These are phyloP conservation scores for Eupristina koningsbergeri DNA, from an alignment of 1,140 invertebrate genomes.

Conservation along the genomic window DNA sequence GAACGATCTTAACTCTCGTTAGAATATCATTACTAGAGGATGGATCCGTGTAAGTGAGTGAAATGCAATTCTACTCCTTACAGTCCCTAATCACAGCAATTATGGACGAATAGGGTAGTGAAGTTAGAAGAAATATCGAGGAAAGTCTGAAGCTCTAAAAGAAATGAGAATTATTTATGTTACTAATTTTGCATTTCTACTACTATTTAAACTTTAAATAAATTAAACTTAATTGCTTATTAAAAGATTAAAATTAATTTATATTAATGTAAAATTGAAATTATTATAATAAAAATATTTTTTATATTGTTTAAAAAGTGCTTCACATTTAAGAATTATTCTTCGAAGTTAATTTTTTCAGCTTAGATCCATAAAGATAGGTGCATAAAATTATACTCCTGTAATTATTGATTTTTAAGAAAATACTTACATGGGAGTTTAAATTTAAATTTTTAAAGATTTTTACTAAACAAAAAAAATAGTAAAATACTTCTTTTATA, in stretches of 20 bases:
- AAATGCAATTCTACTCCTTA: background rate
- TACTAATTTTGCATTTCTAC: background rate
- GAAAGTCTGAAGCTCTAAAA: background rate
- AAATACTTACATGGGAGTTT: too few relatives aligned
- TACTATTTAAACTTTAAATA: background rate
- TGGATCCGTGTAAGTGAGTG: background rate
- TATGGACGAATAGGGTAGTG: background rate
- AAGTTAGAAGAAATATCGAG: background rate
- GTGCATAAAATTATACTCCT: too few relatives aligned
- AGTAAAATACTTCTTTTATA: too few relatives aligned
- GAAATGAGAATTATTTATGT: background rate
- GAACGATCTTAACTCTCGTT: background rate
- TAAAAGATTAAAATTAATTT: background rate
- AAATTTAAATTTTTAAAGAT: too few relatives aligned
- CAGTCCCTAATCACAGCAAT: conserved; percentile 7
- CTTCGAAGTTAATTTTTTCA: too few relatives aligned
- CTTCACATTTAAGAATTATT: too few relatives aligned
- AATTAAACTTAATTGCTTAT: background rate
- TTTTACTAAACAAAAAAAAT: too few relatives aligned
- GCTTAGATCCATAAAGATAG: too few relatives aligned
- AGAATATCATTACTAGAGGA: background rate
- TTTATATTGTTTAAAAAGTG: too few relatives aligned
- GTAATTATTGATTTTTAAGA: too few relatives aligned
- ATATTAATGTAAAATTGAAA: too few relatives aligned
- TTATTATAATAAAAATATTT: too few relatives aligned